Evolutionary conservation across 2,113 vertebrate genomes (phyloP).

Genomic region (Pithys albifrons): DNA sequence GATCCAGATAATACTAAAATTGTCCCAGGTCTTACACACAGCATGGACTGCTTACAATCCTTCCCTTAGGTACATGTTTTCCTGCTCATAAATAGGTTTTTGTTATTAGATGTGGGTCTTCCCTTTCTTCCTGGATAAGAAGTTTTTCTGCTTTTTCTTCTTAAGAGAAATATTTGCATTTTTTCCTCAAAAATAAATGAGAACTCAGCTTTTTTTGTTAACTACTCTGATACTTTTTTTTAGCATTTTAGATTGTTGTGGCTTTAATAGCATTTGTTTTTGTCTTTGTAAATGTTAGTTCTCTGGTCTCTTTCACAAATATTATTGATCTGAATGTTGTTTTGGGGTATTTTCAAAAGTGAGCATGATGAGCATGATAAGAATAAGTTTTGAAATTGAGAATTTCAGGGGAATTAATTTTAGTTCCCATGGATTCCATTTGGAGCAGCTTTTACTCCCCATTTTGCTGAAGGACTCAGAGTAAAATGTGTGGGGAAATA

Average conservation of each 20-base stretch:
- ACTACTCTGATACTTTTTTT: background rate
- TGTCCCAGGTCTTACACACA: background rate
- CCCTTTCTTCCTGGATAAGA: background rate
- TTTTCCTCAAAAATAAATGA: background rate
- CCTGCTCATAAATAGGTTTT: background rate
- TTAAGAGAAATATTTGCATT: background rate
- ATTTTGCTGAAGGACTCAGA: background rate
- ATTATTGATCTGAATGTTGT: background rate
- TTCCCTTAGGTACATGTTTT: background rate
- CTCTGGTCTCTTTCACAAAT: background rate
- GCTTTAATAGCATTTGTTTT: rapidly evolving
- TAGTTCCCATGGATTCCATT: background rate
- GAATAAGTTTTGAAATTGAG: background rate
- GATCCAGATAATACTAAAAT: background rate
- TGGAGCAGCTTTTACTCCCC: background rate
- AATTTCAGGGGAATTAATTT: background rate
- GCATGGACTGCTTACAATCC: background rate
- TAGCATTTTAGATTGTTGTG: background rate
- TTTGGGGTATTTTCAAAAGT: background rate
- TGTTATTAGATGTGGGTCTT: background rate
- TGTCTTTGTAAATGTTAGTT: background rate
- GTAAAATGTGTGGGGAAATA: background rate
- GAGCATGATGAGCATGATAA: background rate
- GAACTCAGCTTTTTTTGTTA: background rate
- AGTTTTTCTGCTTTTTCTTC: background rate